These are phyloP conservation scores for Atta cephalotes DNA, from an alignment of 1,140 invertebrate species.

Conservation along the genomic window DNA sequence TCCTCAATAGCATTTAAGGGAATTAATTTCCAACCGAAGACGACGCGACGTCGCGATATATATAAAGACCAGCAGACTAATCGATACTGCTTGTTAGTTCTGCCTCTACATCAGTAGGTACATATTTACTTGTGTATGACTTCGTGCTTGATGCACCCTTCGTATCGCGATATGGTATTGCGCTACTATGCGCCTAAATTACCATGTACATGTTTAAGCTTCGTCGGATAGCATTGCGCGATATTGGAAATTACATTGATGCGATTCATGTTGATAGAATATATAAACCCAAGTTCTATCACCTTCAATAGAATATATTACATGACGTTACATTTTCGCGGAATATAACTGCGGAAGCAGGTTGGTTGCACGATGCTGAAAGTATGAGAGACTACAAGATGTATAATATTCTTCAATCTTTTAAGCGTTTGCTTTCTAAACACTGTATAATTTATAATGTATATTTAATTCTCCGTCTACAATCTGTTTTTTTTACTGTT, in stretches of 20 bases:
- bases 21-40: conserved; percentile 48
- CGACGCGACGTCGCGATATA: conserved; percentile 12
- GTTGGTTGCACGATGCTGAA: not conserved
- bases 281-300: conserved; percentile 52
- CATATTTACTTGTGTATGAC: conserved; percentile 64
- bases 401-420: not conserved
- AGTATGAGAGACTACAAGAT: not conserved
- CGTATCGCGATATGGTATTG: conserved; percentile 45
- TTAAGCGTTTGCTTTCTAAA: not conserved
- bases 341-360: not conserved
- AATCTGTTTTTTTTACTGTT: too few relatives aligned
- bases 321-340: conserved; percentile 16
- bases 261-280: conserved; percentile 60
- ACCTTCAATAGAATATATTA: conserved; percentile 49
- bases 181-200: conserved; percentile 42
- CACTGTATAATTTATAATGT: not conserved
- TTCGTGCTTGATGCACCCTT: conserved; percentile 58
- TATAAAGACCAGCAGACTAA: conserved; percentile 51
- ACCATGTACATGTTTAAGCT: conserved; percentile 59
- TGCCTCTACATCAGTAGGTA: conserved; percentile 59
- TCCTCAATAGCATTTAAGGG: not conserved
- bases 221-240: conserved; percentile 52
- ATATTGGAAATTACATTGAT: conserved; percentile 64
- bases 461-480: too few relatives aligned
- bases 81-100: conserved; percentile 62